phyloP scores from a whole-genome alignment of 92 coral and sea anemone species.

The Metridium senile region DNA sequence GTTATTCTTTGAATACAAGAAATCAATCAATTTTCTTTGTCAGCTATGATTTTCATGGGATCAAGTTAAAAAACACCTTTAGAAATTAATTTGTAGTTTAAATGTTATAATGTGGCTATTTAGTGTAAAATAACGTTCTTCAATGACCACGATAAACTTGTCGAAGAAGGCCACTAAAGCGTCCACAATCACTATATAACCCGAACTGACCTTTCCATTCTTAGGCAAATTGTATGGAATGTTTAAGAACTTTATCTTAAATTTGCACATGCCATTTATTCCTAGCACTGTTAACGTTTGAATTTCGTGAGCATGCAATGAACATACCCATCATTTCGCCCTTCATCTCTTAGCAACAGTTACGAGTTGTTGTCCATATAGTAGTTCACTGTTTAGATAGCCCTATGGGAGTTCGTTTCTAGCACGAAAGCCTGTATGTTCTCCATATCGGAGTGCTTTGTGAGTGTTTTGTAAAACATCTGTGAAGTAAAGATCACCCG shows the following conservation, averaged over 20 bases:
- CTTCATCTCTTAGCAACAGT: background rate
- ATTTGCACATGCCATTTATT: constrained; percentile 2
- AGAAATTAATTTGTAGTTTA: too few relatives aligned
- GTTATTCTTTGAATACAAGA: background rate
- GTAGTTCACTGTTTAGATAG: background rate
- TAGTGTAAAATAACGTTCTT: too few relatives aligned
- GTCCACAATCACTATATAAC: background rate
- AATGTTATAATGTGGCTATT: too few relatives aligned
- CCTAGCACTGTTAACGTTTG: background rate
- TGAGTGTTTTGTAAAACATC: background rate
- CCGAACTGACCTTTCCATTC: constrained; percentile 34
- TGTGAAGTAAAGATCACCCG: background rate
- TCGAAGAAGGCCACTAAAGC: too few relatives aligned
- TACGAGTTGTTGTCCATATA: background rate
- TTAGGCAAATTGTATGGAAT: constrained; percentile 15
- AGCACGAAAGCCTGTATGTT: background rate
- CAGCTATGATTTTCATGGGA: background rate
- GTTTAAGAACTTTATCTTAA: constrained; percentile 12
- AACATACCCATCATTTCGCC: constrained; percentile 6
- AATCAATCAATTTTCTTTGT: background rate
- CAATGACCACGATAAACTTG: too few relatives aligned
- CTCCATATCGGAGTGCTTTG: background rate
- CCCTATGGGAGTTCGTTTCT: background rate
- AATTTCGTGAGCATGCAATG: constrained; percentile 18
- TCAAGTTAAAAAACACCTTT: background rate